Evolutionary conservation across 1,140 invertebrate species (phyloP), one percentile per base, ranked within the genome.

Genomic region (Dinoponera quadriceps): DNA sequence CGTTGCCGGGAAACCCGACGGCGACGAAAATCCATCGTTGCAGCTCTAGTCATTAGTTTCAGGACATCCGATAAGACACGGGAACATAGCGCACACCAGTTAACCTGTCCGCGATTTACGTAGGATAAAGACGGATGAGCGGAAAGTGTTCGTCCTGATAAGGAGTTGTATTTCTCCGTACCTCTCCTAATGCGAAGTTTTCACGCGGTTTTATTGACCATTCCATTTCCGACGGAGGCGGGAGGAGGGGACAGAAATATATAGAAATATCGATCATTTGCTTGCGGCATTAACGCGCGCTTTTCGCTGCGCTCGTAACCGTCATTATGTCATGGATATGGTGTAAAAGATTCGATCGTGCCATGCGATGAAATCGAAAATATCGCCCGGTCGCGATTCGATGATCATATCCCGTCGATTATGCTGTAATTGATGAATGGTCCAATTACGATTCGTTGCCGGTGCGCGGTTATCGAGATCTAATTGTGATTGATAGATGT

Each of bases 201-300:
- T 44, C 38, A 44, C 38, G 38, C 22, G 20, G 14, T 78, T 69
- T 57, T 57, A 22, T 57, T 38, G 33, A 22, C 18, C 29, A 18
- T 11, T 68, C 51, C 33, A 48, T 51, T 69, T 80, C 20, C 7
- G 22, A 27, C 4, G 54, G 29, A 33, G 7, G 11, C 9, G 38
- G 9, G 9, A 9, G 11, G 38, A 4, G 7, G 38, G 38, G 38
- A 0, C 3, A 9, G 38, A 80, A 80, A 57, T 27, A 78, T 44
- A 78, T 77, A 66, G 74, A 68, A 77, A 77, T 54, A 18, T 68
- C 48, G 29, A 63, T 49, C 3, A 69, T 69, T 25, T 29, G 14
- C 13, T 27, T n/a, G n/a, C 11, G 55, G 27, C 3, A 48, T 57
- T 44, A 69, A 80, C 38, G 66, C 18, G 44, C 0, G 18, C 44